Evolutionary conservation across 2,888 invertebrate species (phyloP).

Genomic region (Norana najaformis): DNA sequence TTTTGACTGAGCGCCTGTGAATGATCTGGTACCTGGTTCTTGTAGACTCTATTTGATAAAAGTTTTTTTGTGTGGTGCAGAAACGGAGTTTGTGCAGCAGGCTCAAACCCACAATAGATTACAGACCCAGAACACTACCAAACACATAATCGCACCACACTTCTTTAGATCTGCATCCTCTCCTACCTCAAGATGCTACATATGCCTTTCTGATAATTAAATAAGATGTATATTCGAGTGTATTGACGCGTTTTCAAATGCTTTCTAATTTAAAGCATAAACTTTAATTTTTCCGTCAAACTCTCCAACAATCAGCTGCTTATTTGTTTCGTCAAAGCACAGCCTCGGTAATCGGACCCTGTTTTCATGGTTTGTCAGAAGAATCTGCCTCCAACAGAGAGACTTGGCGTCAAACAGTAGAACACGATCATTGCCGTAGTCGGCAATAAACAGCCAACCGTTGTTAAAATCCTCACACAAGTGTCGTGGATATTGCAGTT

Average conservation of each 20-base stretch:
- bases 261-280: background rate
- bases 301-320: background rate
- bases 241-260: background rate
- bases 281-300: background rate
- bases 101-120: too few species aligned
- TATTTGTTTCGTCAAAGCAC: background rate
- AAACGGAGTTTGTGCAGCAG: too few species aligned
- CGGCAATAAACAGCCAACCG: background rate
- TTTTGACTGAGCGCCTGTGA: too few species aligned
- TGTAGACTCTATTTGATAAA: too few species aligned
- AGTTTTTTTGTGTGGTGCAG: too few species aligned
- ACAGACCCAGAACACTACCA: too few species aligned
- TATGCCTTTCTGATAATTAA: too few species aligned
- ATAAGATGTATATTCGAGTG: background rate
- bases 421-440: conserved; percentile 14
- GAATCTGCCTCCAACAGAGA: background rate
- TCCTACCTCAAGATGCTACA: too few species aligned
- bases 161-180: too few species aligned
- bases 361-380: background rate
- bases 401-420: background rate
- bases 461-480: background rate
- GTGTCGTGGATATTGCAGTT: conserved; percentile 1
- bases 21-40: too few species aligned
- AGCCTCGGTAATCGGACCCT: background rate
- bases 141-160: too few species aligned